A percentile compares a stretch with the other conserved stretches of the same genome.
These are phyloP conservation scores for Conomelus anceps DNA, from an alignment of 2,888 invertebrate species.

Conservation along the genomic window DNA sequence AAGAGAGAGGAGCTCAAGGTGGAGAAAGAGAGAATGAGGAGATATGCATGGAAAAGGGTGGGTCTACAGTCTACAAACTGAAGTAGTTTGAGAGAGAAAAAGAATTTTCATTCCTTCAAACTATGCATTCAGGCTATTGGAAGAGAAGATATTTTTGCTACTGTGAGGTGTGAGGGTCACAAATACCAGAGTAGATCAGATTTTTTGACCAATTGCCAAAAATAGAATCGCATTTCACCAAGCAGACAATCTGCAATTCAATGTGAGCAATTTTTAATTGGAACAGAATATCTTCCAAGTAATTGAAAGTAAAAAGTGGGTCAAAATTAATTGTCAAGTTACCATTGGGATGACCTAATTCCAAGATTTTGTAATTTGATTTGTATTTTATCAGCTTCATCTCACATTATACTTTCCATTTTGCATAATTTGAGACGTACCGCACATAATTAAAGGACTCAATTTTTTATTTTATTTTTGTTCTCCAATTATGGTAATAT, in stretches of 20 bases:
- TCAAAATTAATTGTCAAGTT: not conserved
- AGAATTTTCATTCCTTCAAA: too few species aligned
- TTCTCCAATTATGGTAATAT: too few species aligned
- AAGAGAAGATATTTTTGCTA: not conserved
- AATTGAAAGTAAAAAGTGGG: too few species aligned
- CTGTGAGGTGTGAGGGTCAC: not conserved
- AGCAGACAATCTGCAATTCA: not conserved
- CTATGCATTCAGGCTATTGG: not conserved
- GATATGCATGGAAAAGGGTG: not conserved
- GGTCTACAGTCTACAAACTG: not conserved
- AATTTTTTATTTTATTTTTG: too few species aligned
- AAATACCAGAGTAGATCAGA: not conserved
- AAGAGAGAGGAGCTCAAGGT: constrained; percentile 34
- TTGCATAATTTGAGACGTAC: too few species aligned
- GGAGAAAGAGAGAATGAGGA: constrained; percentile 20
- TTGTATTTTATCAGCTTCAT: too few species aligned
- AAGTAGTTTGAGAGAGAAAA: not conserved
- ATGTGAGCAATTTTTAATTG: too few species aligned
- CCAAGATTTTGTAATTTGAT: too few species aligned
- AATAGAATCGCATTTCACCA: not conserved
- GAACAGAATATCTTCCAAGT: too few species aligned
- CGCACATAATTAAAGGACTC: too few species aligned
- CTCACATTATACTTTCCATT: too few species aligned
- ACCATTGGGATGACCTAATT: not conserved
- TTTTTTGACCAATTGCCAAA: not conserved